Evolutionary conservation across 2,888 invertebrate species (phyloP).

Genomic region (Cryptocephalus primarius): DNA sequence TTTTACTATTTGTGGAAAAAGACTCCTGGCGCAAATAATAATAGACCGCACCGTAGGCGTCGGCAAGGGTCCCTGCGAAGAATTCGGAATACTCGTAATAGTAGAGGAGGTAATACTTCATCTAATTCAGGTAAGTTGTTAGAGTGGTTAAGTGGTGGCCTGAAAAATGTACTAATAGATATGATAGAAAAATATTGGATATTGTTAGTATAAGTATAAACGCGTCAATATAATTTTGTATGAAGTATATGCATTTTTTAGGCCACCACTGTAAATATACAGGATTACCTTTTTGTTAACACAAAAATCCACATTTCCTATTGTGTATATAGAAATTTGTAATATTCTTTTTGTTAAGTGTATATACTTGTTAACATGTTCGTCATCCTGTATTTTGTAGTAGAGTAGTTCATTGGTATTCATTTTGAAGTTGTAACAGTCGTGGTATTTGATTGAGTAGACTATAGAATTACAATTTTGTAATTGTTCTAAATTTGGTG

Average conservation of each 20-base stretch:
- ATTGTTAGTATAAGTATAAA: no score
- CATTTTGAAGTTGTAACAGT: background rate
- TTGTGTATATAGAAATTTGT: no score
- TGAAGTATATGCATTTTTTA: conserved; percentile 11
- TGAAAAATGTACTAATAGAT: background rate
- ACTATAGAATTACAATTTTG: no score
- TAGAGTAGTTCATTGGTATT: conserved; percentile 3
- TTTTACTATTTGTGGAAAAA: conserved; percentile 99
- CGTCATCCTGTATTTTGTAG: conserved; percentile 10
- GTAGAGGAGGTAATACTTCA: conserved; percentile 54
- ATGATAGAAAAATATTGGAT: no score
- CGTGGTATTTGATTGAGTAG: no score
- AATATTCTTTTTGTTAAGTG: no score
- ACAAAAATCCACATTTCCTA: no score
- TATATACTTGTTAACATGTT: background rate
- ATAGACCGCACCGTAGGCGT: conserved; percentile 84
- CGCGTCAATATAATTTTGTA: conserved; percentile 6
- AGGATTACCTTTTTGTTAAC: conserved; percentile 2
- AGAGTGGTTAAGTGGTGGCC: conserved; percentile 9
- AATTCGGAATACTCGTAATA: conserved; percentile 79
- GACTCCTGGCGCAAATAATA: conserved; percentile 94
- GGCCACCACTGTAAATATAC: conserved; percentile 18
- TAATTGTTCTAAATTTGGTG: no score
- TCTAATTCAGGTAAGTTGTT: conserved; percentile 35
- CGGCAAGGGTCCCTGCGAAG: conserved; percentile 78